Evolutionary conservation across 1,140 invertebrate genomes (phyloP).

Genomic region (Heliconius himera): DNA sequence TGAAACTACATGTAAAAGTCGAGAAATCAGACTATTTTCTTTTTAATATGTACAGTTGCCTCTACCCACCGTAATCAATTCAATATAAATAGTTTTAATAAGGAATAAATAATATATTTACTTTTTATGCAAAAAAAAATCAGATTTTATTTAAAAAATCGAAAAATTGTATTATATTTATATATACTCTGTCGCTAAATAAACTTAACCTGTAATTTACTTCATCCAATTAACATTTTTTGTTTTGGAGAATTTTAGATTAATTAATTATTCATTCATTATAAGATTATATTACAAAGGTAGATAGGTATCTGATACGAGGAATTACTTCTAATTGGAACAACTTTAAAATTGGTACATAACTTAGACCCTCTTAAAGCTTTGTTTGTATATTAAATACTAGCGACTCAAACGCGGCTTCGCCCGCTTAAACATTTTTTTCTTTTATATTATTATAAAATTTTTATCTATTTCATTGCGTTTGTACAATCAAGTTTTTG

Average conservation of each 20-base stretch:
- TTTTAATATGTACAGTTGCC: too few species aligned
- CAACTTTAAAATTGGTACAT: background rate
- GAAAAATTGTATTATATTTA: background rate
- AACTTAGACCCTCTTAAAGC: background rate
- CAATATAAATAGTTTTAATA: background rate
- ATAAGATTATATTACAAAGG: constrained; percentile 10
- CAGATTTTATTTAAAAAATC: too few species aligned
- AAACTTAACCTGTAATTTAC: background rate
- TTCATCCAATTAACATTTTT: background rate
- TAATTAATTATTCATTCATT: background rate
- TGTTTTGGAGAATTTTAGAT: background rate
- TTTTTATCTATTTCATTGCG: background rate
- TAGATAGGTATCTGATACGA: background rate
- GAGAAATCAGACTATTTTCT: background rate
- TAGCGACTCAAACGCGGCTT: too few species aligned
- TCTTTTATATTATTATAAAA: too few species aligned
- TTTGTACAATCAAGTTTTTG: too few species aligned
- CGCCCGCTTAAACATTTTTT: too few species aligned
- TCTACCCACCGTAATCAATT: background rate
- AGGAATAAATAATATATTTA: background rate
- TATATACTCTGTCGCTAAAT: background rate
- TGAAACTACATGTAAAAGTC: background rate
- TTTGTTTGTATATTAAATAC: background rate
- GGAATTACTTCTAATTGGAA: background rate
- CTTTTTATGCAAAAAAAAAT: too few species aligned